Base-by-base conservation (phyloP, 2,888 invertebrate species). In the Drosophila glabriapex region DNA sequence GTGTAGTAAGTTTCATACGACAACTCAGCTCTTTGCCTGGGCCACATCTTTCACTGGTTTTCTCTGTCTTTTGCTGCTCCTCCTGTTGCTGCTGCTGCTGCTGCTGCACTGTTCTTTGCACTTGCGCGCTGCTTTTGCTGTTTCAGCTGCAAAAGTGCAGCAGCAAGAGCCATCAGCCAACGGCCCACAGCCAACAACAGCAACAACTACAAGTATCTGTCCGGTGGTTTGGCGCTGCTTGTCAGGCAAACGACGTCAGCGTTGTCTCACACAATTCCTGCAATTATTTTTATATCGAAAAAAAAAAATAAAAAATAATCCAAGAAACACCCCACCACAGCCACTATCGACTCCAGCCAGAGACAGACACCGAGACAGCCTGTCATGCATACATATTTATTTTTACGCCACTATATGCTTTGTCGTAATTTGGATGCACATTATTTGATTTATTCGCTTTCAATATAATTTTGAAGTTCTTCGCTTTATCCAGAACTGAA, bases 201-300 rank as follows among this genome's bases (percentile, higher is more conserved):
- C 68, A 55, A 72, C 59, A 53, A 61, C 66, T 56, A 68, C 53
- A 72, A 69, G 67, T 68, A 69, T 68, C 74, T 79, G 76, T 61
- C 75, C 67, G 58, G 31, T 58, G 60, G 41, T 50, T 69, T 76
- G 80, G 65, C 74, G 76, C 77, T 71, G 50, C 66, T 71, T 76
- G 76, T 79, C 69, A 74, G 73, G 56, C 59, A 60, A 71, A 76
- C 66, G 50, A 80, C 71, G 73, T 72, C 84, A 59, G 58, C 87
- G 70, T 58, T 73, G 66, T 80, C 89, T 85, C 85, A 76, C 86
- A 85, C 88, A 88, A 91, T 81, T 91, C 89, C 89, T 90, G 89
- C 90, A 91, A 89, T 89, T 89, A 91, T 91, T 89, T 88, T 89
- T 85, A 91, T 91, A 90, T 89, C 81, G 83, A 89, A 90, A 76